Evolutionary conservation across 2,797 vertebrate species (phyloP), one percentile per base, ranked within the genome.

Genomic region (Hapalemur alaotrensis): DNA sequence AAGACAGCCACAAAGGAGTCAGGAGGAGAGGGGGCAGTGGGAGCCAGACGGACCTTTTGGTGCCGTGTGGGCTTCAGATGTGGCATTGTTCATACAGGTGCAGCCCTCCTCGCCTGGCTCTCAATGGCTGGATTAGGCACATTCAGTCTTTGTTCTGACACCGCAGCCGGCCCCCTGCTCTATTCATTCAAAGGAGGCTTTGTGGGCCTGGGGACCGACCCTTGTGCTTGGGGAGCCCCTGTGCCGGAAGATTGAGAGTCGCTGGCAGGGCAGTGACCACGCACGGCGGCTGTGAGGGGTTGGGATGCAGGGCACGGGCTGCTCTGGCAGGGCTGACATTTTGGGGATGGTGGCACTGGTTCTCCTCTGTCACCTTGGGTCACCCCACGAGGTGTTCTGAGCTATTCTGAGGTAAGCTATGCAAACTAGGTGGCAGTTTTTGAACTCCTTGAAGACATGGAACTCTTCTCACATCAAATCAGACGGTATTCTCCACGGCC

Each of bases 131-230:
- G 67, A 69, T 89, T 76, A 91, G 46, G 30, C 63, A 11, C 73
- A n/a, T 84, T 84, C 81, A 70, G 54, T 20, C 57, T 96, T 89
- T 93, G 87, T 93, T 88, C 88, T 28, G 38, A 75, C 84, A 59
- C 50, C 18, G 4, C 84, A 63, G 76, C 69, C 1, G 22, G 52
- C 30, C 35, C 82, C 88, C 72, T 48, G 65, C n/a, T 52, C 41
- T 50, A 18, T 83, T 94, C 92, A 78, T 94, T 87, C 81, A 52
- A 80, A 54, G 84, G 59, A 17, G 0, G 73, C 81, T 90, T 70
- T 94, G 91, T 65, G 76, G 87, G 61, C 43, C 75, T 54, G 12
- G 63, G 79, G n/a, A 76, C 73, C 0, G 0, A 63, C 63, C 63
- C 52, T 89, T 54, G 38, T 35, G 52, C 79, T 65, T 72, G 52